phyloP scores from a whole-genome alignment of 1,140 invertebrate species.

The Caenorhabditis remanei region DNA sequence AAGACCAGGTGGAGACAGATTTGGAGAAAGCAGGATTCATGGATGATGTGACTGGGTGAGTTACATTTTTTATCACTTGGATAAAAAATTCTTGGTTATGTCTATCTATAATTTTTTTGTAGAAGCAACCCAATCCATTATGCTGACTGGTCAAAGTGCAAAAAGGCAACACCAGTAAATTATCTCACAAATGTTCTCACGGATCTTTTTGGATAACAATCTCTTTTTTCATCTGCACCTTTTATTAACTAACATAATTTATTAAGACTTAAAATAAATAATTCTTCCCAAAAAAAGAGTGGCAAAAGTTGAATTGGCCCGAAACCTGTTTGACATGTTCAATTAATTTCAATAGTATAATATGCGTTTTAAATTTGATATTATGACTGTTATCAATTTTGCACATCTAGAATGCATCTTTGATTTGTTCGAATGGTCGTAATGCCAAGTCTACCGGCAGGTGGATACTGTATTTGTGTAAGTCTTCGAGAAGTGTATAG shows the following conservation, averaged over 20 bases:
- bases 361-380: slow-evolving; percentile 15
- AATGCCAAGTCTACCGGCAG: slow-evolving; percentile 94
- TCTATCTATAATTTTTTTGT: neutral
- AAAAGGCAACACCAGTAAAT: slow-evolving; percentile 39
- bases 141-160: slow-evolving; percentile 62
- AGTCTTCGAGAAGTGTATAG: slow-evolving; percentile 88
- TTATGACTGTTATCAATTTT: neutral
- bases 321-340: slow-evolving; percentile 14
- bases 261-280: neutral
- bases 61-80: neutral
- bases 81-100: neutral
- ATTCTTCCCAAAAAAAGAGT: neutral
- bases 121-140: slow-evolving; percentile 62
- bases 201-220: slow-evolving; percentile 58
- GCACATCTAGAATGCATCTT: slow-evolving; percentile 88
- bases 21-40: slow-evolving; percentile 61
- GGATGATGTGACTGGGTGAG: slow-evolving; percentile 56
- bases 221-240: no score
- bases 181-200: slow-evolving; percentile 62
- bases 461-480: slow-evolving; percentile 89
- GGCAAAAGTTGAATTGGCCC: neutral
- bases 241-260: slow-evolving; percentile 25
- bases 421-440: slow-evolving; percentile 95
- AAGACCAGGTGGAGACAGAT: slow-evolving; percentile 58
- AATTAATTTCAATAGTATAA: neutral